These are phyloP conservation scores for Poeciliopsis paucimaculata DNA, from an alignment of 2,797 vertebrate species.

Conservation along the genomic window DNA sequence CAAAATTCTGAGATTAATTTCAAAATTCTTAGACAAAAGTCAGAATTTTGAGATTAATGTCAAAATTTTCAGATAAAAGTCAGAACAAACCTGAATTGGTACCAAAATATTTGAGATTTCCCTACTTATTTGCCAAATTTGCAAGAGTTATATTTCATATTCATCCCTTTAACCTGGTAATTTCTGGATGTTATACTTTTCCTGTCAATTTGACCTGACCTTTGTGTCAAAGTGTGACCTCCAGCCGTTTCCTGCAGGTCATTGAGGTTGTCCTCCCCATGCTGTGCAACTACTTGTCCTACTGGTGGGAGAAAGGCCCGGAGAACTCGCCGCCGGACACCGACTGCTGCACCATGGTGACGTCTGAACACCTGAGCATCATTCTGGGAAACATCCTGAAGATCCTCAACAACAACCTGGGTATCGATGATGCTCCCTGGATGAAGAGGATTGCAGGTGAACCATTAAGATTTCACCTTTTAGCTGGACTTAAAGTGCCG, in stretches of 20 bases:
- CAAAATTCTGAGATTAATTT: too few species aligned
- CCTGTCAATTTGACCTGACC: not conserved
- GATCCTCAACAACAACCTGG: slow-evolving; percentile 98
- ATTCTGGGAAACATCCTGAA: slow-evolving; percentile 95
- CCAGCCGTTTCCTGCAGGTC: slow-evolving; percentile 57
- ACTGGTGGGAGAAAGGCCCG: slow-evolving; percentile 96
- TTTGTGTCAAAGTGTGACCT: not conserved
- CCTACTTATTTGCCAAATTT: not conserved
- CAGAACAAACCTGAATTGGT: not conserved
- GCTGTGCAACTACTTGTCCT: slow-evolving; percentile 97
- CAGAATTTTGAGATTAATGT: too few species aligned
- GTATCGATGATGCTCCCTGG: slow-evolving; percentile 97
- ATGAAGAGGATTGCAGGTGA: slow-evolving; percentile 98
- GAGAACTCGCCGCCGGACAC: slow-evolving; percentile 84
- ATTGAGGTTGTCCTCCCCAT: slow-evolving; percentile 97
- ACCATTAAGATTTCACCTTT: not conserved
- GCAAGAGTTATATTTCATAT: not conserved
- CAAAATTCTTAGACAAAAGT: too few species aligned
- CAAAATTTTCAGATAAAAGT: too few species aligned
- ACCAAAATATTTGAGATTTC: not conserved
- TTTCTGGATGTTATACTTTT: not conserved
- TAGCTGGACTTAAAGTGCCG: not conserved
- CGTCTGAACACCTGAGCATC: slow-evolving; percentile 93
- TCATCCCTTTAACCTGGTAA: not conserved
- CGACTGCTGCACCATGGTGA: slow-evolving; percentile 91